Evolutionary conservation across 2,888 invertebrate genomes (phyloP).

Genomic region (Aspidiotus destructor): DNA sequence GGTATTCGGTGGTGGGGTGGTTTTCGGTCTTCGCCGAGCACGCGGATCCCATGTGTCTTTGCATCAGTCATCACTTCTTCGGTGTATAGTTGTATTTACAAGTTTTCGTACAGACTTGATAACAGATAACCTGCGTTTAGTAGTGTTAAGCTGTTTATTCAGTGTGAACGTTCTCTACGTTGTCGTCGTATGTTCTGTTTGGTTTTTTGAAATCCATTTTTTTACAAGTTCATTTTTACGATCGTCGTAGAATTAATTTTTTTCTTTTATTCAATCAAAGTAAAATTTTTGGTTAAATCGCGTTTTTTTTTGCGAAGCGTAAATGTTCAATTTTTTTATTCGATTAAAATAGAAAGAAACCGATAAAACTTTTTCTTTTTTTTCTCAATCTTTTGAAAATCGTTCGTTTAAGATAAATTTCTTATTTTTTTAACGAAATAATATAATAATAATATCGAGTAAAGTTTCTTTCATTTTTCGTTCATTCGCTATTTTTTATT

Average conservation of each 20-base stretch:
- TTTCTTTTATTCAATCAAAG: slow-evolving; percentile 1
- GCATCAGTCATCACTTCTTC: slow-evolving; percentile 30
- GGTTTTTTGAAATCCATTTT: neutral
- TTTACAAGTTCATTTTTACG: neutral
- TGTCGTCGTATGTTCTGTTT: slow-evolving; percentile 1
- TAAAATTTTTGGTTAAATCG: neutral
- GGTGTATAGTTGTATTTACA: slow-evolving; percentile 18
- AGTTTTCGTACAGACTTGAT: slow-evolving; percentile 21
- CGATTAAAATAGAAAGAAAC: too few species aligned
- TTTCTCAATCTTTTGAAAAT: neutral
- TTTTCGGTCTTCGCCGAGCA: slow-evolving; percentile 13
- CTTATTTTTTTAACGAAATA: neutral
- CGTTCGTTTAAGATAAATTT: neutral
- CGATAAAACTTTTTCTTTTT: neutral
- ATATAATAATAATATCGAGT: neutral
- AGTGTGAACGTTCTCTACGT: slow-evolving; percentile 26
- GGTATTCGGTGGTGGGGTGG: slow-evolving; percentile 16
- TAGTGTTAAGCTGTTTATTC: slow-evolving; percentile 32
- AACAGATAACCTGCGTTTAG: slow-evolving; percentile 32
- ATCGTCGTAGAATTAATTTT: slow-evolving; percentile 19
- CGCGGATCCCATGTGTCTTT: slow-evolving; percentile 25
- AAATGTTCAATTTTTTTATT: neutral
- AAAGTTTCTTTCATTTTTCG: neutral
- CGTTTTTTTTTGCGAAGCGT: neutral
- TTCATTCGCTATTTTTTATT: neutral